These are phyloP conservation scores for Chloroceryle inda DNA, from an alignment of 2,797 vertebrate genomes.

Conservation along the genomic window DNA sequence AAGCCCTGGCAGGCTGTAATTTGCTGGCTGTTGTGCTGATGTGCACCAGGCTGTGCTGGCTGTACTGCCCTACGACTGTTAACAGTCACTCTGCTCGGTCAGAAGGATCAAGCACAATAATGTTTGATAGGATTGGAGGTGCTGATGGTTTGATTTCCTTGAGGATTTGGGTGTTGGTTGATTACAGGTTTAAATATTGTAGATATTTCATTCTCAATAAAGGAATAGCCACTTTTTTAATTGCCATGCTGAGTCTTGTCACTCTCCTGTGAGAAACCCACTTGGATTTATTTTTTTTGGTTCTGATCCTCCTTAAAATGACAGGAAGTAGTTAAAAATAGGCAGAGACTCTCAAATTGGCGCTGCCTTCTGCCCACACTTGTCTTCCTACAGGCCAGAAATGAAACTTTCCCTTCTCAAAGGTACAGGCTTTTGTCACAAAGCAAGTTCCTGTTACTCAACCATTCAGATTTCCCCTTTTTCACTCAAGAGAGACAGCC, in stretches of 20 bases:
- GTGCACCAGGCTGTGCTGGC: neutral
- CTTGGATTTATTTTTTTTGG: neutral
- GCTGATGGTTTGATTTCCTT: neutral
- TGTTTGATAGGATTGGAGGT: neutral
- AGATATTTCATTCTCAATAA: neutral
- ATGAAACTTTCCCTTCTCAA: conserved; percentile 16
- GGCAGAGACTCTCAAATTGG: neutral
- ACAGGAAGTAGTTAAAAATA: neutral
- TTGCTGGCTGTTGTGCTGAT: neutral
- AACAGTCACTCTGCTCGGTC: rapidly evolving
- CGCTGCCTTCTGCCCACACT: neutral
- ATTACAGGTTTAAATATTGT: neutral
- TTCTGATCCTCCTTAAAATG: neutral
- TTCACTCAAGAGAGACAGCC: neutral
- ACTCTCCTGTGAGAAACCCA: neutral
- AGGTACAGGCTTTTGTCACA: neutral
- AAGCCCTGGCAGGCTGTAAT: rapidly evolving
- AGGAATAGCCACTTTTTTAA: neutral
- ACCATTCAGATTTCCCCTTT: neutral
- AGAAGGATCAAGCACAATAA: neutral
- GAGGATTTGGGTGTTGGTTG: neutral
- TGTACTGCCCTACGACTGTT: neutral
- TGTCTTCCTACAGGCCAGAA: neutral
- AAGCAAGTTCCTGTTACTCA: neutral
- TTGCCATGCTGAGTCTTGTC: neutral